Conservation (phyloP, 2,113 vertebrate genomes). For the Cyanoramphus novaezelandiae region DNA sequence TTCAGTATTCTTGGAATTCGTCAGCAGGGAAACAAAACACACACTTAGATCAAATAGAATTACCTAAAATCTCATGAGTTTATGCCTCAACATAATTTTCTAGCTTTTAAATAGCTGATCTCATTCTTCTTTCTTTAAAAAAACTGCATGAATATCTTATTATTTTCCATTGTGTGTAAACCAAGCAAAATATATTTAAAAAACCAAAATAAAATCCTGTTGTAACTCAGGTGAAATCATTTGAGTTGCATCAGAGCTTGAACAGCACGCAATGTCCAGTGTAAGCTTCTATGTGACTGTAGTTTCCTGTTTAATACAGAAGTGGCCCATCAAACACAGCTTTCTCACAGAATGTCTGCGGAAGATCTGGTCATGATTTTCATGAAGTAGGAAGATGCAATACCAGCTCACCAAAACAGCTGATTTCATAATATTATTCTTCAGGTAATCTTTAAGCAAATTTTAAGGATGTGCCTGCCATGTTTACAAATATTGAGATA, state of each 20-base stretch:
- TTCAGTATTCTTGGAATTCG: not conserved
- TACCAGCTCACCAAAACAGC: rapidly evolving
- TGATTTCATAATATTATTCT: not conserved
- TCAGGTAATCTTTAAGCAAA: not conserved
- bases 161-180: not conserved
- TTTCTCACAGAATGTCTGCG: not conserved
- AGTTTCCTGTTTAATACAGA: not conserved
- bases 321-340: not conserved
- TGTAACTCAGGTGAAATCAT: not conserved
- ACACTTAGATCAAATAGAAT: not conserved
- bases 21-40: not conserved
- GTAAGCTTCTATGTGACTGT: not conserved
- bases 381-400: not conserved
- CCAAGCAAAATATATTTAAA: rapidly evolving
- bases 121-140: not conserved
- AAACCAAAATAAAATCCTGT: not conserved
- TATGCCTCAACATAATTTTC: not conserved
- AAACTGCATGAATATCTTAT: not conserved
- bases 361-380: not conserved
- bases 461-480: not conserved
- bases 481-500: not conserved
- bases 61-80: not conserved
- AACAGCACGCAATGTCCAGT: not conserved
- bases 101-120: not conserved
- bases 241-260: not conserved